Evolutionary conservation across 2,797 vertebrate species (phyloP).

Genomic region (Amblyraja radiata): DNA sequence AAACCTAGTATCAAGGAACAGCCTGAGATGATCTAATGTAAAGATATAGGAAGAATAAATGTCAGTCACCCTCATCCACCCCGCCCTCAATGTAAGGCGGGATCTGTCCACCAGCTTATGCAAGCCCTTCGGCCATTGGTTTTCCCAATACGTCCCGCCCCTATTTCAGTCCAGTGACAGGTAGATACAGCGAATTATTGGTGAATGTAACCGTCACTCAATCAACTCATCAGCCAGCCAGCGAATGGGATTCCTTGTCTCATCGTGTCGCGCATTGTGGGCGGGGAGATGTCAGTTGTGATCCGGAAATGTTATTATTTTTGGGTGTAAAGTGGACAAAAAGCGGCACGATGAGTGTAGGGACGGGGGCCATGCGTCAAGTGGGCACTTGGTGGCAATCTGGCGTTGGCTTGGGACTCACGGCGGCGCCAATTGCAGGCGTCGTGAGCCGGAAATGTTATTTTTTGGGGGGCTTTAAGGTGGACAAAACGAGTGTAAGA

Average conservation of each 20-base stretch:
- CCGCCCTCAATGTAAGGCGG: slow-evolving; percentile 45
- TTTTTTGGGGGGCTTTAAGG: too few relatives aligned
- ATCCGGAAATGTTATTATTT: neutral
- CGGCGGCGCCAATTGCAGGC: too few relatives aligned
- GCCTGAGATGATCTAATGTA: too few relatives aligned
- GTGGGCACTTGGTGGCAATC: too few relatives aligned
- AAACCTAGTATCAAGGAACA: too few relatives aligned
- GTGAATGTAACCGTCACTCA: slow-evolving; percentile 45
- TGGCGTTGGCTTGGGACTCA: too few relatives aligned
- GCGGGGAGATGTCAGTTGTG: slow-evolving; percentile 44
- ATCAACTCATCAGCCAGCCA: slow-evolving; percentile 44
- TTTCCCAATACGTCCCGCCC: slow-evolving; percentile 42
- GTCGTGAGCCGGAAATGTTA: too few relatives aligned
- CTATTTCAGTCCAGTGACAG: slow-evolving; percentile 49
- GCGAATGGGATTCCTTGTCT: slow-evolving; percentile 49
- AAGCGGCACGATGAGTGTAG: neutral
- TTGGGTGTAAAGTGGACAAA: neutral
- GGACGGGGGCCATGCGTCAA: too few relatives aligned
- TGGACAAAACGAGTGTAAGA: too few relatives aligned
- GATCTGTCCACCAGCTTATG: slow-evolving; percentile 10
- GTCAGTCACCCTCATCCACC: slow-evolving; percentile 38
- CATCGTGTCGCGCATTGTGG: slow-evolving; percentile 59
- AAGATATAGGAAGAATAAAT: too few relatives aligned
- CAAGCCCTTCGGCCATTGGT: slow-evolving; percentile 53
- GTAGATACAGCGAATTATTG: slow-evolving; percentile 51